Evolutionary conservation across 2,113 vertebrate species (phyloP).

Genomic region (Boulengeromyrus knoepffleri): DNA sequence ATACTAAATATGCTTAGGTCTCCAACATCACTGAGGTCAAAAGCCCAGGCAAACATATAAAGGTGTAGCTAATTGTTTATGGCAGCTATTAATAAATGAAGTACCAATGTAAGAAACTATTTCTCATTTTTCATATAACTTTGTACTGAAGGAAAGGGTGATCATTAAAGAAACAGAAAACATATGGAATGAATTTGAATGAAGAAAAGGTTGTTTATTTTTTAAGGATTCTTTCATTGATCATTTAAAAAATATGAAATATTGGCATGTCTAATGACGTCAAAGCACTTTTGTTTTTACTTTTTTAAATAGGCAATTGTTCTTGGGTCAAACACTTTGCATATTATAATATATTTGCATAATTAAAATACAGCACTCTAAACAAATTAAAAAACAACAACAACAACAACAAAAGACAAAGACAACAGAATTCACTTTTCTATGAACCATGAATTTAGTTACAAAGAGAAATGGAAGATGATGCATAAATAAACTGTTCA

Average conservation of each 20-base stretch:
- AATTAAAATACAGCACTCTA: slow-evolving; percentile 15
- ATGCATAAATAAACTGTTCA: slow-evolving; percentile 38
- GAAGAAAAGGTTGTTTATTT: slow-evolving; percentile 38
- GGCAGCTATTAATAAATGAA: not conserved
- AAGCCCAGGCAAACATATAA: not conserved
- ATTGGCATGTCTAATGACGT: slow-evolving; percentile 25
- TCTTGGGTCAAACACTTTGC: slow-evolving; percentile 34
- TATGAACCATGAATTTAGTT: slow-evolving; percentile 9
- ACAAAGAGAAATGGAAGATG: slow-evolving; percentile 25
- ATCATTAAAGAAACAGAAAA: slow-evolving; percentile 37
- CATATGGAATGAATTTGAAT: slow-evolving; percentile 38
- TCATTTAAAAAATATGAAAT: slow-evolving; percentile 35
- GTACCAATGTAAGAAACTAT: not conserved
- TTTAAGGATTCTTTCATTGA: slow-evolving; percentile 31
- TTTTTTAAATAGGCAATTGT: slow-evolving; percentile 31
- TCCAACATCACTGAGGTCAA: not conserved
- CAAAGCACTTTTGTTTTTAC: slow-evolving; percentile 36
- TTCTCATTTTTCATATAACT: not conserved
- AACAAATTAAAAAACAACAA: slow-evolving; percentile 29
- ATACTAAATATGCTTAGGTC: not conserved
- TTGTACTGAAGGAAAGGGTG: slow-evolving; percentile 30
- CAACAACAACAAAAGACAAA: slow-evolving; percentile 14
- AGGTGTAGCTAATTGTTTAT: not conserved
- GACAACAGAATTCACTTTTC: slow-evolving; percentile 9
- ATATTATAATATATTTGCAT: slow-evolving; percentile 41